Percentiles rank a stretch among this genome's conserved stretches.
Conservation (phyloP, 2,113 vertebrate species). For the Odocoileus hemionus region DNA sequence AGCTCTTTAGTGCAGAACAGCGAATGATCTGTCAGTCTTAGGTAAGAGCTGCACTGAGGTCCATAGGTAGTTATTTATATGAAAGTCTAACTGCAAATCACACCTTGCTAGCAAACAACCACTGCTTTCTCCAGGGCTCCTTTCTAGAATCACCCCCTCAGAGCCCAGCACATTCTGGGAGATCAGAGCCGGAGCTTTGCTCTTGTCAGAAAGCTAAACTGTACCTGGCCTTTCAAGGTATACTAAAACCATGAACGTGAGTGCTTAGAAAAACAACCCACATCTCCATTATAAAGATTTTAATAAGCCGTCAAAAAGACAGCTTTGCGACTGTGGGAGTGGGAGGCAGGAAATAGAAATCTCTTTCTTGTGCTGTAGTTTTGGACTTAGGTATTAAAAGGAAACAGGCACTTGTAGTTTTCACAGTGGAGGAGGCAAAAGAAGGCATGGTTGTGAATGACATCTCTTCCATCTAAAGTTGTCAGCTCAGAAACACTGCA, state of each 20-base stretch:
- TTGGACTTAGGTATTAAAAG: conserved; percentile 26
- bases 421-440: conserved; percentile 37
- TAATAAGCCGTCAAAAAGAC: conserved; percentile 36
- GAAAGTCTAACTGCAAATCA: not conserved
- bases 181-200: no score
- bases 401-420: conserved; percentile 48
- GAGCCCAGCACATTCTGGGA: not conserved
- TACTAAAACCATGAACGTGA: not conserved
- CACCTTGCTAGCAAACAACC: not conserved
- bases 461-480: not conserved
- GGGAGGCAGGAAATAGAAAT: conserved; percentile 56
- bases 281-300: not conserved
- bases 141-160: not conserved
- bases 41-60: not conserved
- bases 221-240: not conserved
- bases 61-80: not conserved
- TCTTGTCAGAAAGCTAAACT: not conserved
- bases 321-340: conserved; percentile 23
- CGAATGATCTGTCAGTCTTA: not conserved
- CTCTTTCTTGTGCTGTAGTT: not conserved
- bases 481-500: conserved; percentile 22
- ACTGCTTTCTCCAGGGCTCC: not conserved
- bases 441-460: conserved; percentile 21
- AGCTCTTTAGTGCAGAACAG: not conserved
- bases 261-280: not conserved